Conservation (phyloP, 2,888 invertebrate species). For the Conomelus anceps region DNA sequence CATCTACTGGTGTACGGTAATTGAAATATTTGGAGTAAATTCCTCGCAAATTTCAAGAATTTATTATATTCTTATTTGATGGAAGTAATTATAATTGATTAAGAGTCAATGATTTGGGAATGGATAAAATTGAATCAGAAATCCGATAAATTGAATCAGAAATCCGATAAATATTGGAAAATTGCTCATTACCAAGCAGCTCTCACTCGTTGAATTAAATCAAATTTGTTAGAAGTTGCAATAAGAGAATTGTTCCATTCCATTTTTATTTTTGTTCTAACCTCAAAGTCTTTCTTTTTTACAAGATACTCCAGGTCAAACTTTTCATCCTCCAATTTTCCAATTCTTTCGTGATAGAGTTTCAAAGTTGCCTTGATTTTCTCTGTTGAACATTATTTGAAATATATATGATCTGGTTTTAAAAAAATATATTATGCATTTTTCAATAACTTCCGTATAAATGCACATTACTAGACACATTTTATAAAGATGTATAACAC, state of each 20-base stretch:
- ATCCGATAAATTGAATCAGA: neutral
- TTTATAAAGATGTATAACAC: neutral
- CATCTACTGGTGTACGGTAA: too few species aligned
- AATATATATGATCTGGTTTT: neutral
- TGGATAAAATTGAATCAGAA: neutral
- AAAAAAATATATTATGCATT: neutral
- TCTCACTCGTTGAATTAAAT: neutral
- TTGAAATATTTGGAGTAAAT: too few species aligned
- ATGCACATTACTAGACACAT: neutral
- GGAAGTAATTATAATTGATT: too few species aligned
- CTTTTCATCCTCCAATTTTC: conserved; percentile 84
- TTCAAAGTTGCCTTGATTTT: conserved; percentile 66
- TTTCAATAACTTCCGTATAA: neutral
- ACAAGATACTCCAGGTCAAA: conserved; percentile 98
- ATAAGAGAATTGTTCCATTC: neutral
- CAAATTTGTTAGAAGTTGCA: neutral
- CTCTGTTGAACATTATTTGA: conserved; percentile 51
- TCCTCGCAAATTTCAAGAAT: too few species aligned
- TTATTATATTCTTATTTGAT: too few species aligned
- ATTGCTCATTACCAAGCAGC: neutral
- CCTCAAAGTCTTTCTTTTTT: conserved; percentile 98
- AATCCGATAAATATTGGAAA: neutral
- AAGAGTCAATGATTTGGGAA: neutral
- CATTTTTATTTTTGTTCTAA: conserved; percentile 44
- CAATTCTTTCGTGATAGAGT: conserved; percentile 84